phyloP scores from a whole-genome alignment of 2,888 invertebrate species.

The Cryptosula pallasiana region DNA sequence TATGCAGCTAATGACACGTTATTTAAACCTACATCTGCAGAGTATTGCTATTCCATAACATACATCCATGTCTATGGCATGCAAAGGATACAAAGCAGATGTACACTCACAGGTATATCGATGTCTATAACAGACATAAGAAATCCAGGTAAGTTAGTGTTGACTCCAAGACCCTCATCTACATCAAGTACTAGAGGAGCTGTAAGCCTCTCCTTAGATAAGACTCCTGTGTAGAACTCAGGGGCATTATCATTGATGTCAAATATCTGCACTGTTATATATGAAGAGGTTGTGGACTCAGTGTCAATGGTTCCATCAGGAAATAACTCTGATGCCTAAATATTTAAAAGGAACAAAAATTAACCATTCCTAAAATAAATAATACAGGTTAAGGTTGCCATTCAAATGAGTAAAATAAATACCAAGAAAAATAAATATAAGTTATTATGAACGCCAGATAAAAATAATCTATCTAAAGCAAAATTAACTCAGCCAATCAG shows the following conservation, averaged over 20 bases:
- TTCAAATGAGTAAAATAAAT: too few relatives aligned
- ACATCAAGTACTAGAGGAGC: conserved; percentile 10
- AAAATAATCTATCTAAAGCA: too few relatives aligned
- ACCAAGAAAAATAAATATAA: too few relatives aligned
- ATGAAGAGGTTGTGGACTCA: background rate
- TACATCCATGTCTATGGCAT: too few relatives aligned
- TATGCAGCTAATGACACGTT: too few relatives aligned
- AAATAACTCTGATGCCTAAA: conserved; percentile 8
- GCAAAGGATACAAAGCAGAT: too few relatives aligned
- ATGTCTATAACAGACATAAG: conserved; percentile 20
- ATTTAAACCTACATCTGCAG: too few relatives aligned
- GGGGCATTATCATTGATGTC: conserved; percentile 23
- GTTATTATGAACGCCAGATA: too few relatives aligned
- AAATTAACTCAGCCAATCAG: too few relatives aligned
- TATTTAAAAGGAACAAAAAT: background rate
- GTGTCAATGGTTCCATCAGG: background rate
- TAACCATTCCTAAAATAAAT: too few relatives aligned
- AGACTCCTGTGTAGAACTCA: background rate
- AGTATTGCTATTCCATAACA: too few relatives aligned
- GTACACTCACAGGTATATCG: conserved; percentile 10
- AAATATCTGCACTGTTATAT: conserved; percentile 8
- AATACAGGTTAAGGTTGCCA: too few relatives aligned
- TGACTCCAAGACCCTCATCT: conserved; percentile 1
- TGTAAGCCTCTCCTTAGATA: background rate
- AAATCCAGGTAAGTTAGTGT: conserved; percentile 21